Evolutionary conservation across 2,888 invertebrate genomes (phyloP).

Genomic region (Xylota sylvarum): DNA sequence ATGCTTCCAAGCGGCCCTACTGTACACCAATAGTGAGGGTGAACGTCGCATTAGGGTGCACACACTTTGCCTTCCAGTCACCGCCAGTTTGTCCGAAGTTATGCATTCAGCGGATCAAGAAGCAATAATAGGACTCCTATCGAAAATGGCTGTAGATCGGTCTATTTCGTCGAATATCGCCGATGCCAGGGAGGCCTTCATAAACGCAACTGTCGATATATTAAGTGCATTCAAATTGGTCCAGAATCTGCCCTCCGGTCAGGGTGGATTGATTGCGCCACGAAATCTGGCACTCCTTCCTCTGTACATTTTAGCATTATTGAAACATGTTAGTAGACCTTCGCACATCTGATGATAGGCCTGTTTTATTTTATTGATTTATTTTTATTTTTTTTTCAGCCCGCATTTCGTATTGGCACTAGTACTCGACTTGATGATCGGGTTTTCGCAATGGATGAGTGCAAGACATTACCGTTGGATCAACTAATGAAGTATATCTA

Average conservation of each 20-base stretch:
- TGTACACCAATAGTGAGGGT: conserved; percentile 98
- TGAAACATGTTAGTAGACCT: conserved; percentile 91
- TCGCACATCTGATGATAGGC: background rate
- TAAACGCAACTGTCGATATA: conserved; percentile 97
- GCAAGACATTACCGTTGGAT: conserved; percentile 94
- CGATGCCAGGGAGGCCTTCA: conserved; percentile 98
- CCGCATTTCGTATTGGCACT: conserved; percentile 94
- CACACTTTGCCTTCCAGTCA: conserved; percentile 97
- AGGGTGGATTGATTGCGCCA: conserved; percentile 89
- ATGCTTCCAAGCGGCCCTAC: conserved; percentile 98
- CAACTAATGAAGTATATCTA: conserved; percentile 94
- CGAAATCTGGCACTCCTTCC: conserved; percentile 93
- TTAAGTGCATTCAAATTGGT: conserved; percentile 90
- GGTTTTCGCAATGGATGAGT: conserved; percentile 95
- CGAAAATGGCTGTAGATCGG: conserved; percentile 99
- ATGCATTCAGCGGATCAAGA: conserved; percentile 96
- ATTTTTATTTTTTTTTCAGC: conserved; percentile 85
- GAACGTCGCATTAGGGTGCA: conserved; percentile 99
- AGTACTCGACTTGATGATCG: conserved; percentile 97
- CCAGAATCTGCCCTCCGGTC: conserved; percentile 87
- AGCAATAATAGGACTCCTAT: conserved; percentile 95
- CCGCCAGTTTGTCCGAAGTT: conserved; percentile 93
- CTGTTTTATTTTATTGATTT: background rate
- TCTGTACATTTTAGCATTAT: conserved; percentile 93
- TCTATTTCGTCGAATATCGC: conserved; percentile 93